Percentiles rank a stretch among this genome's conserved stretches.
phyloP scores from a whole-genome alignment of 2,888 invertebrate genomes.

The Elegia similella region DNA sequence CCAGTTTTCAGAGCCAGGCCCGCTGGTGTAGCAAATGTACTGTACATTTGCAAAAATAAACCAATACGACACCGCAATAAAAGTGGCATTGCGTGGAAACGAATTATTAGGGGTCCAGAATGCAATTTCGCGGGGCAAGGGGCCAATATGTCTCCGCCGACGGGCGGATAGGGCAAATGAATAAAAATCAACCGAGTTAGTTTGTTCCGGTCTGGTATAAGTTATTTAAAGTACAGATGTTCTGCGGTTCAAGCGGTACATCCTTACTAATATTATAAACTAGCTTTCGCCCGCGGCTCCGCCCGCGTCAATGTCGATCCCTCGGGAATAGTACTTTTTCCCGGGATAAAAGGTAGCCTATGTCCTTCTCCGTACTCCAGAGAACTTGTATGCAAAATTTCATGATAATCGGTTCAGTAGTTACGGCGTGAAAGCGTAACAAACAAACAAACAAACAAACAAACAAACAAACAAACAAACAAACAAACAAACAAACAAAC shows the following conservation, averaged over 20 bases:
- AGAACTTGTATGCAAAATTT: no score
- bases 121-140: conserved; percentile 54
- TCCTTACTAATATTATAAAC: not conserved
- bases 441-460: no score
- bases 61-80: conserved; percentile 16
- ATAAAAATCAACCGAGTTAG: conserved; percentile 37
- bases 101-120: conserved; percentile 48
- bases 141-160: conserved; percentile 51
- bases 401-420: no score
- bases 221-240: not conserved
- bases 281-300: no score
- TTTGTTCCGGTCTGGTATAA: conserved; percentile 20
- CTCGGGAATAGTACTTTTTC: no score
- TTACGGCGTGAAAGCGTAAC: no score
- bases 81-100: conserved; percentile 40
- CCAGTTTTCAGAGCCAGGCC: not conserved
- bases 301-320: no score
- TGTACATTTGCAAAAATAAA: conserved; percentile 4
- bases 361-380: no score
- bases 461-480: no score
- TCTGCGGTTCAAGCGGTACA: not conserved
- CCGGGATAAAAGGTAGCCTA: no score
- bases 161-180: conserved; percentile 30
- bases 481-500: no score
- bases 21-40: not conserved